Base-by-base conservation (phyloP, 1,140 invertebrate genomes). In the Drosophila cardini region DNA sequence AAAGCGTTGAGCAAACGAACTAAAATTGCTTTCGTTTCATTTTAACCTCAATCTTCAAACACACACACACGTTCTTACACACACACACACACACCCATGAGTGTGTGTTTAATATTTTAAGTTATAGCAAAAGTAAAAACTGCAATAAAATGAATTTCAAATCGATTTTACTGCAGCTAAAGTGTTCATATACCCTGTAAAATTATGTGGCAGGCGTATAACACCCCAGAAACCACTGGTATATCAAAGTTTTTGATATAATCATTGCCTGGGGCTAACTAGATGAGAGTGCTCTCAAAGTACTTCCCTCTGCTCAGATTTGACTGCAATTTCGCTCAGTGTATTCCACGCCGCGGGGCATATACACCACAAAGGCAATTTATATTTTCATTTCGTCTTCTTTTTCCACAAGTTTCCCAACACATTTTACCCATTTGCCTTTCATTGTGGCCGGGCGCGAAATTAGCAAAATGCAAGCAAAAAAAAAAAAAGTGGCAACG, bases 381-480 rank as follows among this genome's bases (percentile, higher is more conserved):
- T 87, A 79, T 82, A 87, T 82, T 86, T 82, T 81, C 48, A 67
- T 61, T 73, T 75, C 42, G 69, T 63, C 52, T 55, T 55, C 43
- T 64, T 48, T 64, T 50, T 45, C 34, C 56, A 50, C 65, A 62
- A 73, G 60, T 71, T 78, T 32, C 46, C 26, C 68, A 55, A 64
- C 64, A 58, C 65, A 38, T 55, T 68, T 68, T 21, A 43, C 40
- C 80, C 80, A 71, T 55, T 67, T 63, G 67, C 62, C 69, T 85
- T 79, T 73, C 63, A 84, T 84, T 85, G 74, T 81, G 78, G 83
- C 71, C 64, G 61, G 61, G 64, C 63, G 72, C 61, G 46, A 76
- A 83, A 86, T 86, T 86, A 86, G 78, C 68, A 83, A 79, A 83
- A 69, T 53, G 68, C 58, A 45, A 58, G 50, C 60, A 18, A 40